These are phyloP conservation scores for Panurus biarmicus DNA, from an alignment of 2,113 vertebrate species.

Conservation along the genomic window DNA sequence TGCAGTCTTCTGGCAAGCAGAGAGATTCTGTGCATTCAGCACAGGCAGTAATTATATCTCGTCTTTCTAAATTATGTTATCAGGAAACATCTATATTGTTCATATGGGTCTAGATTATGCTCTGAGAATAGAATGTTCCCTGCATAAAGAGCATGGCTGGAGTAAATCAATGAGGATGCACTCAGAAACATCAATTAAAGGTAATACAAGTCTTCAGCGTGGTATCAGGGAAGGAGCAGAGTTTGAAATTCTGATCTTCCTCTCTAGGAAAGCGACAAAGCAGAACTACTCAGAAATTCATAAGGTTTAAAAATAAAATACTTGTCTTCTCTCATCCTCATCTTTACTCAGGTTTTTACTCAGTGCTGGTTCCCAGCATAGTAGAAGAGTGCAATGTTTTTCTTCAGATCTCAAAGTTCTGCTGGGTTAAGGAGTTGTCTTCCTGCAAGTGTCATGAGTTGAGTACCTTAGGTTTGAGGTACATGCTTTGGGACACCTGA, in stretches of 20 bases:
- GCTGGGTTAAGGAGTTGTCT: not conserved
- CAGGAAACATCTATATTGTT: slow-evolving; percentile 53
- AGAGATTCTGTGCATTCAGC: not conserved
- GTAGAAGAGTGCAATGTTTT: not conserved
- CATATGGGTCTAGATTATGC: slow-evolving; percentile 24
- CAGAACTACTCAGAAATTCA: slow-evolving; percentile 49
- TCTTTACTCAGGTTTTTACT: not conserved
- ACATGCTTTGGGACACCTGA: not conserved
- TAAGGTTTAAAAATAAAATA: slow-evolving; percentile 55
- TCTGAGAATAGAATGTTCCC: slow-evolving; percentile 62
- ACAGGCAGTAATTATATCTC: slow-evolving; percentile 41
- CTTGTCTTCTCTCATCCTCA: slow-evolving; percentile 18
- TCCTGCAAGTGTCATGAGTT: not conserved
- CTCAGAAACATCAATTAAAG: slow-evolving; percentile 61
- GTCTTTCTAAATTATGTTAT: slow-evolving; percentile 52
- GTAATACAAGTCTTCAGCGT: slow-evolving; percentile 41
- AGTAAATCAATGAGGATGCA: slow-evolving; percentile 60
- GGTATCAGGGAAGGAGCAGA: not conserved
- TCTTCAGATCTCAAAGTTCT: not conserved
- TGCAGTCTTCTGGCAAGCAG: not conserved
- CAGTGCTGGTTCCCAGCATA: not conserved
- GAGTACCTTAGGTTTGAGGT: not conserved
- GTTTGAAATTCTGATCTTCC: slow-evolving; percentile 23
- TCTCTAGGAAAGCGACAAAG: not conserved
- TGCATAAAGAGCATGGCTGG: slow-evolving; percentile 12